Percentiles rank a stretch among this genome's conserved stretches.
These are phyloP conservation scores for Condylostylus longicornis DNA, from an alignment of 1,140 invertebrate genomes.

Conservation along the genomic window DNA sequence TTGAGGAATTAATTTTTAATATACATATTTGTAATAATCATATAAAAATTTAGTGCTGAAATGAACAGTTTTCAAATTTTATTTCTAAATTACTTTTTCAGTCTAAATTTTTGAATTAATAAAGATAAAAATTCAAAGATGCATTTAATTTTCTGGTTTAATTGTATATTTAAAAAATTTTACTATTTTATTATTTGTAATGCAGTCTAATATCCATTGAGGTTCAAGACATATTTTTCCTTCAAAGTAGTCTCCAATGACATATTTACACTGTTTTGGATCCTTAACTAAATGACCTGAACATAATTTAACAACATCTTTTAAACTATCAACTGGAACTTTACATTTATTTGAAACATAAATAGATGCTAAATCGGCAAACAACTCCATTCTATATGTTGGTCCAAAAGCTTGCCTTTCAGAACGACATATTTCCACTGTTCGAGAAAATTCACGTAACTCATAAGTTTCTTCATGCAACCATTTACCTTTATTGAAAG, in stretches of 20 bases:
- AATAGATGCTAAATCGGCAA: slow-evolving; percentile 32
- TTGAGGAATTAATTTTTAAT: no score
- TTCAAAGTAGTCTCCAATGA: slow-evolving; percentile 31
- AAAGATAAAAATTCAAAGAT: no score
- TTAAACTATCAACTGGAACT: slow-evolving; percentile 29
- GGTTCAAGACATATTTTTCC: slow-evolving; percentile 30
- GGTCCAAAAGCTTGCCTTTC: slow-evolving; percentile 36
- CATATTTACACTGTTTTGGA: slow-evolving; percentile 30
- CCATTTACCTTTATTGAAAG: slow-evolving; percentile 34
- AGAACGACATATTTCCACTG: slow-evolving; percentile 35
- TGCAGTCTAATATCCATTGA: slow-evolving; percentile 36
- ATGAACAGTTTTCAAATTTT: no score
- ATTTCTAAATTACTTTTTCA: no score
- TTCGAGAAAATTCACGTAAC: slow-evolving; percentile 33
- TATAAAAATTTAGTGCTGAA: no score
- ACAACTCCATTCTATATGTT: slow-evolving; percentile 34
- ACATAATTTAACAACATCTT: slow-evolving; percentile 34
- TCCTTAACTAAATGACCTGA: slow-evolving; percentile 30
- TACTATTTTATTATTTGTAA: slow-evolving; percentile 22
- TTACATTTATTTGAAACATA: slow-evolving; percentile 30
- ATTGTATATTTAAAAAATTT: slow-evolving; percentile 17
- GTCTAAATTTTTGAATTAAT: no score
- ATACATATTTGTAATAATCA: no score
- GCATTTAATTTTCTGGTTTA: slow-evolving; percentile 3
- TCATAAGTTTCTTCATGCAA: slow-evolving; percentile 38